These are phyloP conservation scores for Lutraria lutraria DNA, from an alignment of 2,888 invertebrate species.

Conservation along the genomic window DNA sequence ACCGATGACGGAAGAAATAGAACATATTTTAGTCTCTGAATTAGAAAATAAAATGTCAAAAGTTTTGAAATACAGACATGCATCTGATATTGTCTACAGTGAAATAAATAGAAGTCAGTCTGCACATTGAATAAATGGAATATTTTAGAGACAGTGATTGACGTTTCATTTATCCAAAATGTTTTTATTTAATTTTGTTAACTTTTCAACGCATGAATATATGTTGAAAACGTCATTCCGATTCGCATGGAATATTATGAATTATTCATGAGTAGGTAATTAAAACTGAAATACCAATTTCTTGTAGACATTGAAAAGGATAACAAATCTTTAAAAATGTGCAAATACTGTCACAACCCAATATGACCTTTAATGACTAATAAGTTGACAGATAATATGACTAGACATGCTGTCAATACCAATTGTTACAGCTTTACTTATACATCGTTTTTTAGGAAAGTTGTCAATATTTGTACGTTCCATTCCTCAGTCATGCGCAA, in stretches of 20 bases:
- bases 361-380: no score
- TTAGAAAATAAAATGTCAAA: slow-evolving; percentile 2
- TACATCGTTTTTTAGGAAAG: not conserved
- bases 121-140: not conserved
- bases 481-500: not conserved
- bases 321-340: no score
- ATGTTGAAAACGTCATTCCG: no score
- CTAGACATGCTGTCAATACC: not conserved
- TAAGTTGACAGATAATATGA: not conserved
- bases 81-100: slow-evolving; percentile 3
- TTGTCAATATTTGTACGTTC: not conserved
- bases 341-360: no score
- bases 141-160: not conserved
- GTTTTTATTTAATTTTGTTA: not conserved
- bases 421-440: not conserved
- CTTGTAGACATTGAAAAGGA: no score
- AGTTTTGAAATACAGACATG: not conserved
- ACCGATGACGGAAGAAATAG: not conserved
- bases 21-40: not conserved
- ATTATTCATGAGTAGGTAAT: no score
- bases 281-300: no score
- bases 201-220: no score
- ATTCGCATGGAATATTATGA: no score
- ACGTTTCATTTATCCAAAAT: not conserved
- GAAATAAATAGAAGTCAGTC: not conserved